These are phyloP conservation scores for Drosophila nr. perissopoda DNA, from an alignment of 2,888 invertebrate genomes.

Conservation along the genomic window DNA sequence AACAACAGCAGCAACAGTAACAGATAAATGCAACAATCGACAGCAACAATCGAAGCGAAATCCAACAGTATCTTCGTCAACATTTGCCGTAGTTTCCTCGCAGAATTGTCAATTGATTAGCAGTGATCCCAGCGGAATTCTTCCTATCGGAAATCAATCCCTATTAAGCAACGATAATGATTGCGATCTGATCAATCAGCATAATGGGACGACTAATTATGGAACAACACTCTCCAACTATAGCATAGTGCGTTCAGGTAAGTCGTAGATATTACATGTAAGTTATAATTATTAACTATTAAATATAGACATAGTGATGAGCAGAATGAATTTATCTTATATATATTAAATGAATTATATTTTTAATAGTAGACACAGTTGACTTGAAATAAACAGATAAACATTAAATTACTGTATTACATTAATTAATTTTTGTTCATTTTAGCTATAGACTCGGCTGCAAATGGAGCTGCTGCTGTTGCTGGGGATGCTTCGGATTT, in stretches of 20 bases:
- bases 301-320: background rate
- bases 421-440: background rate
- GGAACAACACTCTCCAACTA: background rate
- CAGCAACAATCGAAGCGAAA: slow-evolving; percentile 20
- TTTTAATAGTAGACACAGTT: background rate
- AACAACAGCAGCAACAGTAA: slow-evolving; percentile 4
- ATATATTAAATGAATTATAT: background rate
- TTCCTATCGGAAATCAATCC: slow-evolving; percentile 19
- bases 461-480: slow-evolving; percentile 6
- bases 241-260: background rate
- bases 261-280: background rate
- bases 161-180: slow-evolving; percentile 30
- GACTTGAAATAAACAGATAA: background rate
- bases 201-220: background rate
- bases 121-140: slow-evolving; percentile 9
- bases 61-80: slow-evolving; percentile 5
- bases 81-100: slow-evolving; percentile 10
- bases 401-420: background rate
- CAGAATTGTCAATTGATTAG: slow-evolving; percentile 20
- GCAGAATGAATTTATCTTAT: background rate
- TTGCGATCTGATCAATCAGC: slow-evolving; percentile 16
- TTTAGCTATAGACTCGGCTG: slow-evolving; percentile 13
- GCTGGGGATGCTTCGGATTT: slow-evolving; percentile 32
- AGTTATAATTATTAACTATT: background rate
- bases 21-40: background rate